Conservation (phyloP, 2,797 vertebrate genomes). For the Sylvia borin region DNA sequence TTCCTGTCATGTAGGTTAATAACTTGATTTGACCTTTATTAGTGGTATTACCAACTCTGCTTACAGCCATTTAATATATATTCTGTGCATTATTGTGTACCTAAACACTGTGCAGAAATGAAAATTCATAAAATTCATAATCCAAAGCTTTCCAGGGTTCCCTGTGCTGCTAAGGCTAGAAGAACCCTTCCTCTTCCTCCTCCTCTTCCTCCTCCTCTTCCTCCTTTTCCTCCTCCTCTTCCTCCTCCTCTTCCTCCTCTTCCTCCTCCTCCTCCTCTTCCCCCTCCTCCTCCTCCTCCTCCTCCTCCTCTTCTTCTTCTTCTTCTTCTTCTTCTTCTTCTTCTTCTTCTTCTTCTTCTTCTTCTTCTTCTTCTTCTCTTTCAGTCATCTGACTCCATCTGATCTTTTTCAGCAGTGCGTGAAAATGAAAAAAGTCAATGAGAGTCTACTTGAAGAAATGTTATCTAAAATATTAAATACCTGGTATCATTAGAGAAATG, state of each 20-base stretch:
- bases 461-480: background rate
- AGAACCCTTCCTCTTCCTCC: background rate
- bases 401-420: background rate
- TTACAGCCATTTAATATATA: background rate
- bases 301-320: too few relatives aligned
- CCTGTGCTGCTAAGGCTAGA: background rate
- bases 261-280: too few relatives aligned
- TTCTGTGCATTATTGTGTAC: background rate
- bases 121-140: background rate
- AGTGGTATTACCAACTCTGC: background rate
- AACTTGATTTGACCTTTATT: background rate
- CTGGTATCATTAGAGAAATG: background rate
- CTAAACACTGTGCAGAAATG: background rate
- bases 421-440: background rate
- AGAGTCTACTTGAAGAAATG: background rate
- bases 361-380: background rate
- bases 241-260: too few relatives aligned
- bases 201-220: background rate
- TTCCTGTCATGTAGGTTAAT: background rate
- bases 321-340: too few relatives aligned
- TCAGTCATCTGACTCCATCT: background rate
- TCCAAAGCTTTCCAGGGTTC: background rate
- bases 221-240: background rate
- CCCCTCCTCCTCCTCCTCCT: background rate
- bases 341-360: background rate